Percentiles rank a stretch among this genome's conserved stretches.
Conservation (phyloP, 1,140 invertebrate species). For the Micrasema longulum region DNA sequence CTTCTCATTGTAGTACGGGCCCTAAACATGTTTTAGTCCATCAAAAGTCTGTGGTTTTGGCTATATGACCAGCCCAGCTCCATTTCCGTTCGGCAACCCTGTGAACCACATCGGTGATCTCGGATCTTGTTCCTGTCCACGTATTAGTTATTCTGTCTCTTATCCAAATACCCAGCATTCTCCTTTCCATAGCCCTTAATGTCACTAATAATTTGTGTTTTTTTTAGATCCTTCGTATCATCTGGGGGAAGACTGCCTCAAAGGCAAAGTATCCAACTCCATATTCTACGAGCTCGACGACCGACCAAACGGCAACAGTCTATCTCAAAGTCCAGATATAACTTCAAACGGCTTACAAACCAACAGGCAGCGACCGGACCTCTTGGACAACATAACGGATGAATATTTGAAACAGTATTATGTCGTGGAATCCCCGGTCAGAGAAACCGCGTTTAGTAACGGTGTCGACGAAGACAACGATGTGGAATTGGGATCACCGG, state of each 20-base stretch:
- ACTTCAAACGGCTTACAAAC: background rate
- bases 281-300: constrained; percentile 40
- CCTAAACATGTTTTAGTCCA: no score
- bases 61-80: no score
- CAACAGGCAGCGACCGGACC: constrained; percentile 5
- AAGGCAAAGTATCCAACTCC: constrained; percentile 21
- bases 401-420: constrained; percentile 20
- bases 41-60: no score
- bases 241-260: constrained; percentile 38
- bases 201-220: background rate
- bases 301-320: background rate
- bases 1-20: no score
- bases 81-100: no score
- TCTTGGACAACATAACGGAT: constrained; percentile 17
- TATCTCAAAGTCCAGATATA: background rate
- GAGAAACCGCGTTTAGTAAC: background rate
- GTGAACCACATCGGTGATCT: no score
- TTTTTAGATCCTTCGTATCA: constrained; percentile 47
- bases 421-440: background rate
- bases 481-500: background rate
- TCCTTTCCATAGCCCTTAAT: no score
- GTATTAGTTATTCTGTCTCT: no score
- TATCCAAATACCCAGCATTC: no score
- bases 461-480: background rate
- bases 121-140: no score